phyloP scores from a whole-genome alignment of 2,113 vertebrate species.

The Macrotus californicus region DNA sequence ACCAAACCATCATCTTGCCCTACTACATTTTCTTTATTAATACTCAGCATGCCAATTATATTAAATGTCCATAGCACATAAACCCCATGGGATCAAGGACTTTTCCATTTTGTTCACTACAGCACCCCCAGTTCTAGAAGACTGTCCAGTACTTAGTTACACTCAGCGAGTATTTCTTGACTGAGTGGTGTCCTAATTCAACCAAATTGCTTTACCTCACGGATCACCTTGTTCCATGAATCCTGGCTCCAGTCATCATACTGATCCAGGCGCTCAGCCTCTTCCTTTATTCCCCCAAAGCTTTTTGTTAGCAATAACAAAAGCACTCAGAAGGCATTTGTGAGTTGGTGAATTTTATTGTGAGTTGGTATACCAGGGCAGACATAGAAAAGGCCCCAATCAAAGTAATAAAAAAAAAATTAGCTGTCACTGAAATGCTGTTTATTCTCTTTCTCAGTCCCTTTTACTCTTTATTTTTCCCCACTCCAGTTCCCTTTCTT shows the following conservation, averaged over 20 bases:
- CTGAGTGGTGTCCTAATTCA: background rate
- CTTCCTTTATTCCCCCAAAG: background rate
- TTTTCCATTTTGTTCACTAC: background rate
- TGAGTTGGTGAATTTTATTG: background rate
- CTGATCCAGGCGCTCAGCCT: background rate
- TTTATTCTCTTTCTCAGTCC: background rate
- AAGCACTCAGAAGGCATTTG: background rate
- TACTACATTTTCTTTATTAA: background rate
- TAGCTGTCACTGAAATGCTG: background rate
- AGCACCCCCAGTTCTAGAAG: background rate
- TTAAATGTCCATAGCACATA: background rate
- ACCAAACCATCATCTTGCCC: background rate
- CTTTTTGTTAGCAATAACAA: too few relatives aligned
- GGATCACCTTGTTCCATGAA: background rate
- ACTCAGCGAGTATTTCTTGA: background rate
- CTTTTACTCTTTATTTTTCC: background rate
- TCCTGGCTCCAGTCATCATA: background rate
- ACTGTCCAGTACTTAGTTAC: background rate
- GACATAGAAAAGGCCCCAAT: background rate
- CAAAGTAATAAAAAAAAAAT: background rate
- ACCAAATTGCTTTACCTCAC: background rate
- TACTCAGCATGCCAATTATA: background rate
- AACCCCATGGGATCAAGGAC: background rate
- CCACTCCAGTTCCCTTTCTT: background rate
- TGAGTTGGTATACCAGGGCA: background rate